Percentiles rank a stretch among this genome's conserved stretches.
Conservation (phyloP, 2,113 vertebrate species). For the Larimichthys crocea region DNA sequence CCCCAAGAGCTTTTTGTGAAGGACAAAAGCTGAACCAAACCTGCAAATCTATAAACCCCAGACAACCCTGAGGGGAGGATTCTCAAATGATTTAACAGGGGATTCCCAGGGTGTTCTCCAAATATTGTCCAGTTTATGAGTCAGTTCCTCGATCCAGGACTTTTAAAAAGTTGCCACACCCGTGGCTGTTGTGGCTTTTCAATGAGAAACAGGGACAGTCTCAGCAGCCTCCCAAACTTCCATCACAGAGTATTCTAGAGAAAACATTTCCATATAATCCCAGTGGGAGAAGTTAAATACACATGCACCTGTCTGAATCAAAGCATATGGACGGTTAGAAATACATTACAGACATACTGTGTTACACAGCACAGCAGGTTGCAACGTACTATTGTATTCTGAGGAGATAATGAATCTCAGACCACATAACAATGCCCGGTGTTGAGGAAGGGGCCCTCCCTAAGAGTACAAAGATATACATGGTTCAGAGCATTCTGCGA, state of each 20-base stretch:
- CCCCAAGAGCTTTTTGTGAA: not conserved
- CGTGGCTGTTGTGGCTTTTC: not conserved
- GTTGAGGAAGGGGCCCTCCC: constrained; percentile 71
- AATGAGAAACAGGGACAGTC: not conserved
- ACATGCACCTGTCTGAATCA: not conserved
- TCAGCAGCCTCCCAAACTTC: not conserved
- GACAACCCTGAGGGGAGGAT: not conserved
- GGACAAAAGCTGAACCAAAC: not conserved
- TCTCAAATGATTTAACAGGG: not conserved
- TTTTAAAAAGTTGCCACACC: not conserved
- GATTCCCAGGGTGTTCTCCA: constrained; percentile 14
- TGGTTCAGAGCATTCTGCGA: constrained; percentile 41
- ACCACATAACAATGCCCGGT: constrained; percentile 59
- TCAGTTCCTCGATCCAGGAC: not conserved
- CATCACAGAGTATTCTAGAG: not conserved
- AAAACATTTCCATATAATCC: not conserved
- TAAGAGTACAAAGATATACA: constrained; percentile 62
- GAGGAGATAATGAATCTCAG: constrained; percentile 44
- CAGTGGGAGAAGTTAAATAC: not conserved
- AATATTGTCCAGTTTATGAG: constrained; percentile 1
- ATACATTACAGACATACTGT: not conserved
- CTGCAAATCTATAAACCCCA: not conserved
- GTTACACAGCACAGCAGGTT: constrained; percentile 1
- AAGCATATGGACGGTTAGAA: not conserved
- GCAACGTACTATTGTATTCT: constrained; percentile 15